Evolutionary conservation across 2,797 vertebrate genomes (phyloP).

Genomic region (Uromys caudimaculatus): DNA sequence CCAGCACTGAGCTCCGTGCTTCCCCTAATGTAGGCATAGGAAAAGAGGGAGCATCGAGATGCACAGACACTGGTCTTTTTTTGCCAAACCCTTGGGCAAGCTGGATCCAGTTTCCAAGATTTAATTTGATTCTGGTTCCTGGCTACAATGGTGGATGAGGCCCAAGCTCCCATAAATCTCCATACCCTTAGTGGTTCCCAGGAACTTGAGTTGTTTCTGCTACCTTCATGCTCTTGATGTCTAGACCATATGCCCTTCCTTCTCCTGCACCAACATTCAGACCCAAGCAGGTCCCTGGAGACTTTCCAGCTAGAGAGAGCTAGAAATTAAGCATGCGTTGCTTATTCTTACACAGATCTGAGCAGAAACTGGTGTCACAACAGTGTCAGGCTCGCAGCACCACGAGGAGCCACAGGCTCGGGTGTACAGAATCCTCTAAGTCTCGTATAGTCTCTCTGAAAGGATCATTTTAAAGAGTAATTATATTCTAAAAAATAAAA

Average conservation of each 20-base stretch:
- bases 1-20: not conserved
- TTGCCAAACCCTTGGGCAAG: conserved; percentile 76
- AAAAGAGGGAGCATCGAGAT: conserved; percentile 6
- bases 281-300: not conserved
- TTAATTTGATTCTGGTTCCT: conserved; percentile 74
- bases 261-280: not conserved
- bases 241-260: not conserved
- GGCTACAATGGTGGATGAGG: conserved; percentile 59
- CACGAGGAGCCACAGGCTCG: not conserved
- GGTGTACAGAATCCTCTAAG: not conserved
- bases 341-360: not conserved
- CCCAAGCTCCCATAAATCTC: conserved; percentile 67
- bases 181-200: conserved; percentile 61
- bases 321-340: not conserved
- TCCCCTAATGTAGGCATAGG: conserved; percentile 50
- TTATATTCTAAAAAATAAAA: not conserved
- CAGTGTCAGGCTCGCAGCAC: not conserved
- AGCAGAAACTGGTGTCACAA: not conserved
- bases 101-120: conserved; percentile 65
- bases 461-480: conserved; percentile 28
- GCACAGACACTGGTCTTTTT: conserved; percentile 40
- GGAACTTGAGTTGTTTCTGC: conserved; percentile 51
- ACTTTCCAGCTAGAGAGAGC: conserved; percentile 1
- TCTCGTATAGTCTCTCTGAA: not conserved
- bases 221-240: not conserved